These are phyloP conservation scores for Pseudorectes ferrugineus DNA, from an alignment of 2,113 vertebrate genomes.

Conservation along the genomic window DNA sequence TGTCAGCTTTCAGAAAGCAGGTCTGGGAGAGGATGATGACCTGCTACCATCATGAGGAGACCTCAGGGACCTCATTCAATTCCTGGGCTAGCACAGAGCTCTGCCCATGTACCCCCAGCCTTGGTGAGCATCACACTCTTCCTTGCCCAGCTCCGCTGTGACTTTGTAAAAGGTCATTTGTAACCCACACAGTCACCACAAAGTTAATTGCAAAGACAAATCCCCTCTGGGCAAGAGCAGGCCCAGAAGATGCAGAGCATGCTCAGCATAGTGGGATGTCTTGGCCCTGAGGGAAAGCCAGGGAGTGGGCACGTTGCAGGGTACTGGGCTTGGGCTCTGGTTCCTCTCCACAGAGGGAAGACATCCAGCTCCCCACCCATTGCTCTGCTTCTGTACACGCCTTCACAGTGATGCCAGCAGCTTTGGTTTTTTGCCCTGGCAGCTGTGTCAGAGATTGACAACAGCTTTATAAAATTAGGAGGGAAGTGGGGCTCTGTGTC, in stretches of 20 bases:
- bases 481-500: background rate
- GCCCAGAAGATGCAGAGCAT: background rate
- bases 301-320: rapidly evolving
- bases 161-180: background rate
- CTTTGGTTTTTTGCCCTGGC: background rate
- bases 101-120: background rate
- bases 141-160: background rate
- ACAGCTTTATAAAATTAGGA: background rate
- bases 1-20: background rate
- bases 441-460: conserved; percentile 27
- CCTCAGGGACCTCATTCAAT: background rate
- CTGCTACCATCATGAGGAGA: background rate
- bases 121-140: background rate
- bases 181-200: background rate
- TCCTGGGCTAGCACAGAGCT: background rate
- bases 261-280: rapidly evolving
- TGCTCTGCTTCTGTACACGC: background rate
- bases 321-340: background rate
- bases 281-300: background rate
- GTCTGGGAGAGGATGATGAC: background rate
- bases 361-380: background rate
- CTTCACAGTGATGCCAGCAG: background rate
- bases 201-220: background rate
- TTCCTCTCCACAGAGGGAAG: background rate
- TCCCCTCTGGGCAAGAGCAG: background rate